These are phyloP conservation scores for Nemurella pictetii DNA, from an alignment of 2,888 invertebrate species.

Conservation along the genomic window DNA sequence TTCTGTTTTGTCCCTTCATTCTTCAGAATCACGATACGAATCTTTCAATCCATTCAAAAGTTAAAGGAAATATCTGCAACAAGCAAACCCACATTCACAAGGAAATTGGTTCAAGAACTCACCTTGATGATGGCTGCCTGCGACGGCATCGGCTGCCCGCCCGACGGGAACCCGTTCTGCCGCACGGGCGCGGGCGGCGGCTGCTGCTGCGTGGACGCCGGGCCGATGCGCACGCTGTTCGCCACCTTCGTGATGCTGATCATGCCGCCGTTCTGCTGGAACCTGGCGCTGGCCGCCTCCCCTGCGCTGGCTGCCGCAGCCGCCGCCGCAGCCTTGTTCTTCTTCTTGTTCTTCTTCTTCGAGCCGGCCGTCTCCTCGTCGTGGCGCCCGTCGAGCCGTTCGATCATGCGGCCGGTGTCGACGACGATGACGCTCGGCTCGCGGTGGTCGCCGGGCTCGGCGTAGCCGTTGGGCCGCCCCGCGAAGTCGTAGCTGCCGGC, in stretches of 20 bases:
- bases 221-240: background rate
- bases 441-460: too few relatives aligned
- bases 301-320: background rate
- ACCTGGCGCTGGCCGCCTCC: background rate
- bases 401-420: constrained; percentile 61
- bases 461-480: too few relatives aligned
- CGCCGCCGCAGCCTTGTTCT: constrained; percentile 43
- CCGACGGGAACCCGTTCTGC: background rate
- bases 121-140: constrained; percentile 68
- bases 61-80: too few relatives aligned
- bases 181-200: background rate
- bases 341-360: constrained; percentile 60
- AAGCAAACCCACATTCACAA: too few relatives aligned
- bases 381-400: constrained; percentile 48
- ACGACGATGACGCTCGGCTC: constrained; percentile 66
- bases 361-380: constrained; percentile 46
- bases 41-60: too few relatives aligned
- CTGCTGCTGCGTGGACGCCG: background rate
- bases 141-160: constrained; percentile 40
- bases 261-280: background rate
- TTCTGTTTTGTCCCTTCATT: too few relatives aligned
- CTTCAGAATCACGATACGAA: too few relatives aligned
- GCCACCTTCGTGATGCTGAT: constrained; percentile 3
- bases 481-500: background rate
- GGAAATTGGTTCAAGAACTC: background rate